A percentile compares a stretch with the other conserved stretches of the same genome.
These are phyloP conservation scores for Erebia epiphron DNA, from an alignment of 2,888 invertebrate species.

Conservation along the genomic window DNA sequence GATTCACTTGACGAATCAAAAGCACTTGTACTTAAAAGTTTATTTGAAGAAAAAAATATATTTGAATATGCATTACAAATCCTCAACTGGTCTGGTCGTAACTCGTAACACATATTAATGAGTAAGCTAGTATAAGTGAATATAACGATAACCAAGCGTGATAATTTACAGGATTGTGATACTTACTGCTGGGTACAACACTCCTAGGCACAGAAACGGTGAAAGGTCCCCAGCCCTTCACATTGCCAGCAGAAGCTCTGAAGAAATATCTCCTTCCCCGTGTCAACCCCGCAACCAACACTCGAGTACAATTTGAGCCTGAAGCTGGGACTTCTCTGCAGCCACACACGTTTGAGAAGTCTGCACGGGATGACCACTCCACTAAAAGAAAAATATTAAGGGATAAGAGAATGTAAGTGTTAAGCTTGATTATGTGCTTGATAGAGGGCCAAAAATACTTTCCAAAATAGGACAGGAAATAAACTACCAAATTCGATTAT, in stretches of 20 bases:
- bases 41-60: no score
- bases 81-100: no score
- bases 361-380: constrained; percentile 95
- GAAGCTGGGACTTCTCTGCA: constrained; percentile 85
- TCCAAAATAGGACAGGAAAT: not conserved
- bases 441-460: not conserved
- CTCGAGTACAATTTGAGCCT: constrained; percentile 71
- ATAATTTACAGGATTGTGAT: not conserved
- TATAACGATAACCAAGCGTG: no score
- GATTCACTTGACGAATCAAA: no score
- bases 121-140: no score
- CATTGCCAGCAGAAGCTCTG: constrained; percentile 95
- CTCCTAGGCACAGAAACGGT: constrained; percentile 90
- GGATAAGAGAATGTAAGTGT: no score
- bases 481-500: not conserved
- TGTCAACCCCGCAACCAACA: constrained; percentile 86
- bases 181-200: constrained; percentile 95
- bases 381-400: constrained; percentile 79
- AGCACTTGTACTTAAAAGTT: no score
- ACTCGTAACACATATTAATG: no score
- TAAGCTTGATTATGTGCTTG: not conserved
- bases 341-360: constrained; percentile 92
- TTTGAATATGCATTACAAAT: no score
- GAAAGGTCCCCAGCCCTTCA: constrained; percentile 94
- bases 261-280: constrained; percentile 95